Conservation (phyloP, 64 coral and sea anemone genomes). For the Exaiptasia diaphana region DNA sequence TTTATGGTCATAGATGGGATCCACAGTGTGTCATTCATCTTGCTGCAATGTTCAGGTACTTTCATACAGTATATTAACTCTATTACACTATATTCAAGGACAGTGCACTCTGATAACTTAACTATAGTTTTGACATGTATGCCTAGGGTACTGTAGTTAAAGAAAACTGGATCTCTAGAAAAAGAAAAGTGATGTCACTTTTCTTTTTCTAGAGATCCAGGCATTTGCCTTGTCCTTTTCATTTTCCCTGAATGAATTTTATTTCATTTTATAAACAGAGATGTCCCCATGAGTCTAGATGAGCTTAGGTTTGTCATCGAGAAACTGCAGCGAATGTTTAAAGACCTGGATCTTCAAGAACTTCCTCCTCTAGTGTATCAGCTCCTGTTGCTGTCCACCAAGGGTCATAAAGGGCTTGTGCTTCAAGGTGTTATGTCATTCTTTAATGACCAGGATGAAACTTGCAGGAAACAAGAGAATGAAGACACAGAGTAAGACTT, state of each 20-base stretch:
- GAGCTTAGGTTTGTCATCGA: slow-evolving; percentile 92
- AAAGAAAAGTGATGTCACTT: neutral
- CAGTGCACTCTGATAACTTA: neutral
- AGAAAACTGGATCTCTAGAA: neutral
- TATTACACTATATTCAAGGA: too few relatives aligned
- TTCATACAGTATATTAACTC: too few relatives aligned
- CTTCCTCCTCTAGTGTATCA: slow-evolving; percentile 85
- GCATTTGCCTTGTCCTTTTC: too few relatives aligned
- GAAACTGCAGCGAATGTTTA: slow-evolving; percentile 75
- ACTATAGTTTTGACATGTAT: neutral
- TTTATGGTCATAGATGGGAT: slow-evolving; percentile 53
- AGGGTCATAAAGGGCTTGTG: slow-evolving; percentile 75
- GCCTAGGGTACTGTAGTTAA: neutral
- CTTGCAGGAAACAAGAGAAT: slow-evolving; percentile 56
- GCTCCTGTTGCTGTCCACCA: slow-evolving; percentile 63
- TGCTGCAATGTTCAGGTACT: slow-evolving; percentile 87
- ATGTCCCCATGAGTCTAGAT: slow-evolving; percentile 70
- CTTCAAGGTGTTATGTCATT: slow-evolving; percentile 79
- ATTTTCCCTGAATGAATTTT: neutral
- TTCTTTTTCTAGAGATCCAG: neutral
- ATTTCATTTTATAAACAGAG: slow-evolving; percentile 43
- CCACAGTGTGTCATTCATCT: slow-evolving; percentile 82
- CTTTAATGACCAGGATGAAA: slow-evolving; percentile 78
- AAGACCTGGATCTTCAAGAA: slow-evolving; percentile 79
- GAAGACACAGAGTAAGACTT: slow-evolving; percentile 22